Conservation (phyloP, 1,140 invertebrate species). For the Mesaphorura yosii region DNA sequence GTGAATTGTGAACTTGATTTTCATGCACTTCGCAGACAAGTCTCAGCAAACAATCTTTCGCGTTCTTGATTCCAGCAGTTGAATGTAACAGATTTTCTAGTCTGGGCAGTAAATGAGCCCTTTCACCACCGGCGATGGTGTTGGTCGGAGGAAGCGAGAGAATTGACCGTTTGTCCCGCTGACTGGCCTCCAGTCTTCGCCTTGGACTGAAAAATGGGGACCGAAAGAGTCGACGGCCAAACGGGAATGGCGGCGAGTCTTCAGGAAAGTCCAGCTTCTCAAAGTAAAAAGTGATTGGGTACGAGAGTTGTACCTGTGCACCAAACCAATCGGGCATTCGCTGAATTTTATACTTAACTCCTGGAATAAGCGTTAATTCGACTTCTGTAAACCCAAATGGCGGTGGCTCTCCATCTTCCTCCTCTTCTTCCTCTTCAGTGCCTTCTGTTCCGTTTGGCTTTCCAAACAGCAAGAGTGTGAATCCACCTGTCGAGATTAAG, state of each 20-base stretch:
- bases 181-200: background rate
- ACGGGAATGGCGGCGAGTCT: conserved; percentile 1
- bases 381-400: conserved; percentile 25
- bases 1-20: conserved; percentile 3
- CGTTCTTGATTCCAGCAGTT: conserved; percentile 15
- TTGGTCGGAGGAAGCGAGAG: conserved; percentile 10
- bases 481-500: too few species aligned
- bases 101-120: conserved; percentile 20
- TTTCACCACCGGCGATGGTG: conserved; percentile 6
- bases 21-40: conserved; percentile 29
- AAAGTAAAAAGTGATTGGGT: conserved; percentile 27
- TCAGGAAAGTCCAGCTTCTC: conserved; percentile 21
- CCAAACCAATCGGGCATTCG: conserved; percentile 14
- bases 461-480: too few species aligned
- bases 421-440: background rate
- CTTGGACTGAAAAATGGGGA: background rate
- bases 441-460: too few species aligned
- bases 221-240: conserved; percentile 2
- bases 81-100: conserved; percentile 17
- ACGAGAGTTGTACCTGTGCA: conserved; percentile 15
- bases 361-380: conserved; percentile 24
- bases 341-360: conserved; percentile 17
- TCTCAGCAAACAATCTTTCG: conserved; percentile 22
- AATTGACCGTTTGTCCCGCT: conserved; percentile 8
- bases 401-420: background rate